These are phyloP conservation scores for Danio tinwini DNA, from an alignment of 2,797 vertebrate genomes.

Conservation along the genomic window DNA sequence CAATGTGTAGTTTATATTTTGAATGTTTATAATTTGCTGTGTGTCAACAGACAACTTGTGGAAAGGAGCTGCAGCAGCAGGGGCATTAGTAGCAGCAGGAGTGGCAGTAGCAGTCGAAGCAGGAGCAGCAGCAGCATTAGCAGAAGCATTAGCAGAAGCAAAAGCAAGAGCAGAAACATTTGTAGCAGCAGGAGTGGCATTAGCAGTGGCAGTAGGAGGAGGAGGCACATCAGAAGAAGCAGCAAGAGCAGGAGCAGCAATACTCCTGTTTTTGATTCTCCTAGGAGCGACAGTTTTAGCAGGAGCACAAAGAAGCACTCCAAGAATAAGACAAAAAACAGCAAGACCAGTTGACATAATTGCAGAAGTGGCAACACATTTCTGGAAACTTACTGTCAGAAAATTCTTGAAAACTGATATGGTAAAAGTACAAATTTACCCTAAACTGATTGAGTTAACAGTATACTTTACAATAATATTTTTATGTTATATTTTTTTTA, in stretches of 20 bases:
- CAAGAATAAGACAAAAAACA: no score
- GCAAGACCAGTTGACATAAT: no score
- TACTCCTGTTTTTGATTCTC: no score
- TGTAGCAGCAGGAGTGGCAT: not conserved
- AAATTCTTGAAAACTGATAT: not conserved
- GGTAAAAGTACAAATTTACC: not conserved
- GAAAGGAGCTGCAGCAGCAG: not conserved
- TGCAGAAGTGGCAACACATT: not conserved
- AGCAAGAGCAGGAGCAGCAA: no score
- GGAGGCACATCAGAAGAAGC: not conserved
- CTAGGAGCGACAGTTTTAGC: not conserved
- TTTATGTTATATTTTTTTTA: no score
- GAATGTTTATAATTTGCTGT: no score
- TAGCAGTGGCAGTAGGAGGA: fast-evolving
- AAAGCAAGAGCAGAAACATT: not conserved
- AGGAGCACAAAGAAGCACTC: not conserved
- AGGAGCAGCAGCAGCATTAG: not conserved
- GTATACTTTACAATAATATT: no score
- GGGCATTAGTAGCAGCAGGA: not conserved
- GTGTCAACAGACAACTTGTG: no score
- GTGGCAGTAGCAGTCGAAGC: fast-evolving
- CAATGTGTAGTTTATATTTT: no score
- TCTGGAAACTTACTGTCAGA: not conserved
- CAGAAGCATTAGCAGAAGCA: not conserved
- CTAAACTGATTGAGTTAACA: no score